Evolutionary conservation across 2,113 vertebrate species (phyloP).

Genomic region (Physeter macrocephalus): DNA sequence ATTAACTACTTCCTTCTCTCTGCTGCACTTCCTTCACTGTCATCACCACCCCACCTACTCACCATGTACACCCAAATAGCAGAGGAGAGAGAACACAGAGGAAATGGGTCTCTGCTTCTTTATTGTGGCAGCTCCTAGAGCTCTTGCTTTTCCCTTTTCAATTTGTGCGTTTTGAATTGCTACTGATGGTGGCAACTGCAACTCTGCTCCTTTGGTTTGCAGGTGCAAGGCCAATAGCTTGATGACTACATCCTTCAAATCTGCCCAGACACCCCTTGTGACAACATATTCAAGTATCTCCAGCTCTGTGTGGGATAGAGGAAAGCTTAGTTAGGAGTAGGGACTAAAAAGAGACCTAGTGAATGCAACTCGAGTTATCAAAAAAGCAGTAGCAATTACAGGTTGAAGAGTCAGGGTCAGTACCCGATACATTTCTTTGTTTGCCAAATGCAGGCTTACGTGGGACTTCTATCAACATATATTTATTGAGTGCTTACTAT

Average conservation of each 20-base stretch:
- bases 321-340: background rate
- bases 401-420: background rate
- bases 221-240: background rate
- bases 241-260: background rate
- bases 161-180: background rate
- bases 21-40: no score
- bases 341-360: background rate
- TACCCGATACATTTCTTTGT: background rate
- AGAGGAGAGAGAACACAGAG: background rate
- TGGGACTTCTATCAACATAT: background rate
- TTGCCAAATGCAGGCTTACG: background rate
- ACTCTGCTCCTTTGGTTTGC: background rate
- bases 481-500: background rate
- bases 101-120: background rate
- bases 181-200: background rate
- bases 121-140: no score
- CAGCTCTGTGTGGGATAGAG: background rate
- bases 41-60: background rate
- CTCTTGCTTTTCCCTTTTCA: background rate
- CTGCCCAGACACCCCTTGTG: background rate
- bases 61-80: fast-evolving
- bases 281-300: background rate
- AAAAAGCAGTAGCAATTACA: background rate
- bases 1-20: background rate
- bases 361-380: background rate